Conservation (phyloP, 2,113 vertebrate species). For the Anarrhichthys ocellatus region DNA sequence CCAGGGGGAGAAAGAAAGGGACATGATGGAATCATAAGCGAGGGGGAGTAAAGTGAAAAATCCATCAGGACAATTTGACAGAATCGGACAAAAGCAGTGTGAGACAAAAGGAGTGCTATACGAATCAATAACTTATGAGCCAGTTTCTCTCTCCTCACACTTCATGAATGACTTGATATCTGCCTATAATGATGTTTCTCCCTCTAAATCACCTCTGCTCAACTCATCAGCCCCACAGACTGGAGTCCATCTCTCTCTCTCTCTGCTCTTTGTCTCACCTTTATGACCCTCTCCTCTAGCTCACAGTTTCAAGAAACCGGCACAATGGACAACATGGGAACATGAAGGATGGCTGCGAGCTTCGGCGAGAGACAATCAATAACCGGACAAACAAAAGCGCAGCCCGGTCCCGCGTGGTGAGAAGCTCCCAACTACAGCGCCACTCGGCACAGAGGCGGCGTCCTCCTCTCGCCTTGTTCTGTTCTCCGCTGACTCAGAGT, state of each 20-base stretch:
- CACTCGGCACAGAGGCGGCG: slow-evolving; percentile 22
- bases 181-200: slow-evolving; percentile 13
- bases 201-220: slow-evolving; percentile 5
- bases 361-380: slow-evolving; percentile 65
- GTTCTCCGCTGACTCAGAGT: slow-evolving; percentile 27
- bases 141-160: slow-evolving; percentile 15
- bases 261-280: slow-evolving; percentile 41
- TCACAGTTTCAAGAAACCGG: slow-evolving; percentile 37
- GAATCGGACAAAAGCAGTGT: slow-evolving; percentile 6
- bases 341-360: slow-evolving; percentile 47
- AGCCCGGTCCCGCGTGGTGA: slow-evolving; percentile 25
- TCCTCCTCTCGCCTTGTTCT: slow-evolving; percentile 42
- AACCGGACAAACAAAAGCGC: slow-evolving; percentile 60
- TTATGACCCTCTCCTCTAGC: neutral
- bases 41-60: neutral
- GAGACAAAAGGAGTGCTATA: slow-evolving; percentile 10
- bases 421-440: slow-evolving; percentile 33
- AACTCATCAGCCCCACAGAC: slow-evolving; percentile 2
- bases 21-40: neutral
- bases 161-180: slow-evolving; percentile 20
- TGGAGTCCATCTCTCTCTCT: slow-evolving; percentile 30
- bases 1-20: slow-evolving; percentile 12
- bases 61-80: slow-evolving; percentile 20
- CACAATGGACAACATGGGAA: slow-evolving; percentile 42
- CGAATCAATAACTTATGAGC: slow-evolving; percentile 49